Evolutionary conservation across 2,797 vertebrate species (phyloP), one percentile per base, ranked within the genome.

Genomic region (Enteromius argenteus): DNA sequence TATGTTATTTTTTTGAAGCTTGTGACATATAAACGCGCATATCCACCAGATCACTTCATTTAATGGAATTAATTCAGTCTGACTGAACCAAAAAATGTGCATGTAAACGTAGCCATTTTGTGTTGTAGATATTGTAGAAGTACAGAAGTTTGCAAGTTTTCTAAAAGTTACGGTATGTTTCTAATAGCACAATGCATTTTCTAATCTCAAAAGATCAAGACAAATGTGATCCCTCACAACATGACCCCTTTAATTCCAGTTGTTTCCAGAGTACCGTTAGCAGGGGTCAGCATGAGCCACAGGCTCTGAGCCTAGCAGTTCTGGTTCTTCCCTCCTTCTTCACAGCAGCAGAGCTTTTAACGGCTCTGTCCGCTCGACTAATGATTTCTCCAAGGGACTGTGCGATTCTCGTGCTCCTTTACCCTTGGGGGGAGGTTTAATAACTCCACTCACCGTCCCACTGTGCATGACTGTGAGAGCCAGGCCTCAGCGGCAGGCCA

Each of bases 391-490:
- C 19, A 39, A 84, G 64, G 82, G 82, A 9, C 62, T 53, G 27
- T 23, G 64, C 17, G 37, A 37, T 37, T 76, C 64, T 68, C 9
- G 15, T 32, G 42, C 74, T 42, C 42, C 53, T 14, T 0, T 30
- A 27, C 67, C 37, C 68, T 62, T 68, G 35, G 46, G 80, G 84
- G 73, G 32, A 78, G 46, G 37, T 79, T 83, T 86, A 83, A 83
- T 86, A 86, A 86, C 85, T 83, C 67, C 80, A 83, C 85, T 86
- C 85, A 58, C 80, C 39, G 58, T 79, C 80, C 85, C 58, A 82
- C 85, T 83, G 85, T 42, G 80, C 80, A 79, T 74, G 60, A 83
- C 68, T 67, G 67, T 30, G 23, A 73, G 80, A 67, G 42, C 60
- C 66, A 64, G 67, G 67, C 44, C 68, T 69, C 46, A 32, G 64